Evolutionary conservation across 2,888 invertebrate species (phyloP).

Genomic region (Desoria tigrina): DNA sequence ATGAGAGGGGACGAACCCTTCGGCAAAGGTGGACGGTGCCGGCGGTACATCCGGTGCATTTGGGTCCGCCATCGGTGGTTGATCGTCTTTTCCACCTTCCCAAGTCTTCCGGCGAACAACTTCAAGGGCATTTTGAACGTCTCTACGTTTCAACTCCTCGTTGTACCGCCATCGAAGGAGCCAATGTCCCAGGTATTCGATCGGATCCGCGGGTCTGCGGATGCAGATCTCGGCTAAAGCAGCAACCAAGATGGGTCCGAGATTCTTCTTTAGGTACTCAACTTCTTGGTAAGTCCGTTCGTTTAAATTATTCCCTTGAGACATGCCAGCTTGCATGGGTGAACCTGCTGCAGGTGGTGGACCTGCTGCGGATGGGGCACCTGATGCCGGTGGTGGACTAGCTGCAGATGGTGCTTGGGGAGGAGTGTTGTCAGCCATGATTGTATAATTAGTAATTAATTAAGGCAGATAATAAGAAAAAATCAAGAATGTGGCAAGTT

Average conservation of each 20-base stretch:
- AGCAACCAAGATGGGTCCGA: constrained; percentile 52
- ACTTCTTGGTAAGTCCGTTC: constrained; percentile 51
- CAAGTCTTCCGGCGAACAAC: constrained; percentile 45
- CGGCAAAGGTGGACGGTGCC: constrained; percentile 21
- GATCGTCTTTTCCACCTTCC: constrained; percentile 38
- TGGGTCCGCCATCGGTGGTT: constrained; percentile 13
- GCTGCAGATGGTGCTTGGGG: too few relatives aligned
- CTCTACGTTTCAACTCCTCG: constrained; percentile 51
- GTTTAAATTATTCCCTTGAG: constrained; percentile 24
- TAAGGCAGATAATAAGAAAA: too few relatives aligned
- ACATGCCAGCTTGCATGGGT: neutral
- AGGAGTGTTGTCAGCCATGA: too few relatives aligned
- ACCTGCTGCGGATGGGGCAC: constrained; percentile 8
- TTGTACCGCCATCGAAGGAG: constrained; percentile 53
- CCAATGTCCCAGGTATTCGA: constrained; percentile 53
- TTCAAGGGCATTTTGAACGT: constrained; percentile 51
- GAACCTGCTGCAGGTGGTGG: too few relatives aligned
- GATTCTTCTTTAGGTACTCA: constrained; percentile 47
- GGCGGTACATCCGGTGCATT: constrained; percentile 24
- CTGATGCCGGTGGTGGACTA: too few relatives aligned
- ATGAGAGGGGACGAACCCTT: constrained; percentile 36
- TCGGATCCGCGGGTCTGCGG: constrained; percentile 49
- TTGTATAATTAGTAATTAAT: too few relatives aligned
- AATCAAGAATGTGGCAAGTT: too few relatives aligned
- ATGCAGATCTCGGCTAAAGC: constrained; percentile 52